Evolutionary conservation across 2,113 vertebrate species (phyloP).

Genomic region (Reinhardtius hippoglossoides): DNA sequence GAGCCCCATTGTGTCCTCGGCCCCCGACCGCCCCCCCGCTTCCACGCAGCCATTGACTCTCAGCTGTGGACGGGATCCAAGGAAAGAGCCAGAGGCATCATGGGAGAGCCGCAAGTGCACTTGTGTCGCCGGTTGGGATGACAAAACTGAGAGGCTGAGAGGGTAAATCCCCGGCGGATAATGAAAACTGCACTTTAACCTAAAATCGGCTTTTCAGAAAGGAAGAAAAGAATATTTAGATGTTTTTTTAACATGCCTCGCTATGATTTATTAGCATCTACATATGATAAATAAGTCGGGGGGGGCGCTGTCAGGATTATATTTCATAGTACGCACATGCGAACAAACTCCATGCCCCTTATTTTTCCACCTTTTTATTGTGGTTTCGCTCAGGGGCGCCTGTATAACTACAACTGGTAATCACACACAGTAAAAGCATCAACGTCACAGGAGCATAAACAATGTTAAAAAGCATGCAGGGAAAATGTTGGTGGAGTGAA

Average conservation of each 20-base stretch:
- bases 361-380: too few relatives aligned
- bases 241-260: too few relatives aligned
- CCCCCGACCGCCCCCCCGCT: slow-evolving; percentile 47
- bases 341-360: too few relatives aligned
- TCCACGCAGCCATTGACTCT: slow-evolving; percentile 61
- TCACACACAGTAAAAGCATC: too few relatives aligned
- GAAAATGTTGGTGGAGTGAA: too few relatives aligned
- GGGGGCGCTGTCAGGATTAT: too few relatives aligned
- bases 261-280: background rate
- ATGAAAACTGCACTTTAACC: slow-evolving; percentile 2
- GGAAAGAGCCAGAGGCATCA: slow-evolving; percentile 65
- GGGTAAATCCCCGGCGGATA: slow-evolving; percentile 12
- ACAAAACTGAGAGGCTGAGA: slow-evolving; percentile 57
- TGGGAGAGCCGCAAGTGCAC: slow-evolving; percentile 65
- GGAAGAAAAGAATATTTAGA: background rate
- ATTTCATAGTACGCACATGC: too few relatives aligned
- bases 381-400: too few relatives aligned
- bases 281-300: too few relatives aligned
- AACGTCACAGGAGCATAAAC: too few relatives aligned
- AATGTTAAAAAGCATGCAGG: too few relatives aligned
- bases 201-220: slow-evolving; percentile 3
- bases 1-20: slow-evolving; percentile 69
- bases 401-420: too few relatives aligned
- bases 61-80: slow-evolving; percentile 55
- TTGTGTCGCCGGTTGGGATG: slow-evolving; percentile 57